These are phyloP conservation scores for Pterobdella sp. DNA, from an alignment of 2,888 invertebrate genomes.

Conservation along the genomic window DNA sequence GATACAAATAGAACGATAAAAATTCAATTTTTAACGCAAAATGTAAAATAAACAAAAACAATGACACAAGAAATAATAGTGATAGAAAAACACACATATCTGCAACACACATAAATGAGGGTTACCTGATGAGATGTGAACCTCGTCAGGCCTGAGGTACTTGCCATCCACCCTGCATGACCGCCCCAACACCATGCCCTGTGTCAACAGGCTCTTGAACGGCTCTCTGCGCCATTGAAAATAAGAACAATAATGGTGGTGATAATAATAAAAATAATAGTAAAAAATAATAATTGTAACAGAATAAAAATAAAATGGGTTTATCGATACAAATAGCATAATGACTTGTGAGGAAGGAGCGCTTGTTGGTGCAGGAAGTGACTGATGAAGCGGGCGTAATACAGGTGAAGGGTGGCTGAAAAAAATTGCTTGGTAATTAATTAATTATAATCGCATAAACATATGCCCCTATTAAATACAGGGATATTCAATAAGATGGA, in stretches of 20 bases:
- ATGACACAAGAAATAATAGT: not conserved
- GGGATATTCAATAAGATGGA: no score
- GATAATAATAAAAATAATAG: no score
- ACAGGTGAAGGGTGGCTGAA: constrained; percentile 82
- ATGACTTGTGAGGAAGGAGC: constrained; percentile 55
- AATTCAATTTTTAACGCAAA: not conserved
- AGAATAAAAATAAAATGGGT: no score
- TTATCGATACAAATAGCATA: no score
- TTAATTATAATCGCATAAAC: no score
- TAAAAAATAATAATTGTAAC: no score
- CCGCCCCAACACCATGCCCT: constrained; percentile 67
- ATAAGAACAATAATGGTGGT: no score
- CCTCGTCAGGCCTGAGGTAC: constrained; percentile 66
- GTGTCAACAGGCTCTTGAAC: constrained; percentile 78
- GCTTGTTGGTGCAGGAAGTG: constrained; percentile 80
- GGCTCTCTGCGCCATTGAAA: constrained; percentile 75
- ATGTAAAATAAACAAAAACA: not conserved
- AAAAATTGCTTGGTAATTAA: constrained; percentile 29
- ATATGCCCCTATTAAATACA: no score
- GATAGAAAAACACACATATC: no score
- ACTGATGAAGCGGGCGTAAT: constrained; percentile 81
- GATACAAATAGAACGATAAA: no score
- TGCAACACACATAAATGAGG: no score
- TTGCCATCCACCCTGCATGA: constrained; percentile 61
- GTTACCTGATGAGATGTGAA: no score